These are phyloP conservation scores for Cervus canadensis DNA, from an alignment of 2,113 vertebrate genomes.

Conservation along the genomic window DNA sequence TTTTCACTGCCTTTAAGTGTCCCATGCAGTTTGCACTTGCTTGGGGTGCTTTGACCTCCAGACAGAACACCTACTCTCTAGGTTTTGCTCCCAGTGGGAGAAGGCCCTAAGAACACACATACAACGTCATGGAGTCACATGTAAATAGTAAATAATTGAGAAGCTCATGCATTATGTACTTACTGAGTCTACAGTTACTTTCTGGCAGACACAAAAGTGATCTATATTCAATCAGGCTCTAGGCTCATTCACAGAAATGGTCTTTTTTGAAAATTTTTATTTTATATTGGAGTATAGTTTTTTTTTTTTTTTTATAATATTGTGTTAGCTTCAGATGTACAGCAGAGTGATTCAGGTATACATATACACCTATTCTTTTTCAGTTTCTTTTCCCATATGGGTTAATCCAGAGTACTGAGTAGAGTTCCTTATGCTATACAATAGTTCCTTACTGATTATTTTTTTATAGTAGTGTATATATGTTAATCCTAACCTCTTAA, in stretches of 20 bases:
- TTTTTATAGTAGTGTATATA: neutral
- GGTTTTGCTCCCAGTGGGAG: neutral
- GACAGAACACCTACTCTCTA: neutral
- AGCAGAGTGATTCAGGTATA: neutral
- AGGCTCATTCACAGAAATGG: neutral
- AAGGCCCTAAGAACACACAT: neutral
- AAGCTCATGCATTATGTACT: conserved; percentile 50
- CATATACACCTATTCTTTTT: neutral
- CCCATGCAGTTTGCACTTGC: neutral
- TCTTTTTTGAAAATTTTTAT: neutral
- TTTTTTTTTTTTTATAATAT: neutral
- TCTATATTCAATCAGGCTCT: neutral
- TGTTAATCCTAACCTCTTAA: neutral
- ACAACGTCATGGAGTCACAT: neutral
- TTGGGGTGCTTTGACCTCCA: neutral
- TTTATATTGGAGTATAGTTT: neutral
- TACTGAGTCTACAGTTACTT: conserved; percentile 29
- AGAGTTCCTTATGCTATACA: neutral
- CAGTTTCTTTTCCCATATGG: neutral
- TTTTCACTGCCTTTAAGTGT: neutral
- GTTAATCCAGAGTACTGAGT: neutral
- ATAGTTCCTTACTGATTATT: neutral
- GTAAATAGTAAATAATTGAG: conserved; percentile 63
- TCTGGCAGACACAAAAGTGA: neutral
- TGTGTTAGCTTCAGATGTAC: neutral